phyloP scores from a whole-genome alignment of 2,797 vertebrate species.

The Gallinago solitaria region DNA sequence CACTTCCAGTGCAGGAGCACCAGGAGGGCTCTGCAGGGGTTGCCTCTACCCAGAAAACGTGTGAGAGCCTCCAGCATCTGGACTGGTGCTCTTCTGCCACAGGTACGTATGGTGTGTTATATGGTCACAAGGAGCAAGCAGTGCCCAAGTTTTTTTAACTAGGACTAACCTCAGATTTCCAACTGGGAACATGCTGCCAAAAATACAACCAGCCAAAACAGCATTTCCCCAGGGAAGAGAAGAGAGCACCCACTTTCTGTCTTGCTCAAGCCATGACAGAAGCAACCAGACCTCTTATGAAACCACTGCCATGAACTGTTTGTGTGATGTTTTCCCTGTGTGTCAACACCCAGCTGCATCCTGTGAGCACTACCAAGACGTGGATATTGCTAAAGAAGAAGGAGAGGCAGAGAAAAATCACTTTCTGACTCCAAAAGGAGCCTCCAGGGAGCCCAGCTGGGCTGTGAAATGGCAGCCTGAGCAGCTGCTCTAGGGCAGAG shows the following conservation, averaged over 20 bases:
- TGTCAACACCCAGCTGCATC: background rate
- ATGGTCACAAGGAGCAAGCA: background rate
- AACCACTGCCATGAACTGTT: background rate
- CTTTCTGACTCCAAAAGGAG: background rate
- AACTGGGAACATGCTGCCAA: background rate
- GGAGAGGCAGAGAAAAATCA: background rate
- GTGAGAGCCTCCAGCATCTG: background rate
- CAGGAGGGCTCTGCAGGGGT: background rate
- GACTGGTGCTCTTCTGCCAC: background rate
- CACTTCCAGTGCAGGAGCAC: background rate
- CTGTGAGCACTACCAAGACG: background rate
- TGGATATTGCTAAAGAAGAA: background rate
- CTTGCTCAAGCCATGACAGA: background rate
- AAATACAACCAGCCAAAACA: background rate
- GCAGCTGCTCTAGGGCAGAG: background rate
- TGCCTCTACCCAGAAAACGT: rapidly evolving
- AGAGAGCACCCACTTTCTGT: background rate
- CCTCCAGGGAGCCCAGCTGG: background rate
- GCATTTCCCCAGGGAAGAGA: background rate
- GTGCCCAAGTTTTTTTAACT: background rate
- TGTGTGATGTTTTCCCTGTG: background rate
- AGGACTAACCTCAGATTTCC: background rate
- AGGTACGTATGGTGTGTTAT: background rate
- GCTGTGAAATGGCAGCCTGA: background rate
- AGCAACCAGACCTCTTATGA: background rate